A percentile compares a stretch with the other conserved stretches of the same genome.
These are phyloP conservation scores for Chromoteleia sp. DNA, from an alignment of 2,888 invertebrate species.

Conservation along the genomic window DNA sequence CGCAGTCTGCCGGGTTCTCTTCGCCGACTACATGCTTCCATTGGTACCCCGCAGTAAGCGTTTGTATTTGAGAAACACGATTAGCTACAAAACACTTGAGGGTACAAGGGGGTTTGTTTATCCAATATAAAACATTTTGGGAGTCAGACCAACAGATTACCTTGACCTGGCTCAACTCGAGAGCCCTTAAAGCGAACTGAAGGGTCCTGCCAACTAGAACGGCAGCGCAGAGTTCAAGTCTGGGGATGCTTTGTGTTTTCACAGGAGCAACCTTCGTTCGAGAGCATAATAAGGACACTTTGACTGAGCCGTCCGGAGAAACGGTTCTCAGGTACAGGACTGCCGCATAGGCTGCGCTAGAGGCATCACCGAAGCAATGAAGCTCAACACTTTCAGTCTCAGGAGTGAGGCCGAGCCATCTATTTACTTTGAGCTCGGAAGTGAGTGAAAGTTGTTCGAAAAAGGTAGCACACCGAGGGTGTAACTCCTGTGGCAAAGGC, in stretches of 20 bases:
- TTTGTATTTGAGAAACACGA: constrained; percentile 58
- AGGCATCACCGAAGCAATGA: constrained; percentile 67
- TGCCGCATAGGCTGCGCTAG: constrained; percentile 61
- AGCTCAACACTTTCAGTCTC: not conserved
- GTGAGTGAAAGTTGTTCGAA: not conserved
- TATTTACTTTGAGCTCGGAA: not conserved
- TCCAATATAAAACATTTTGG: constrained; percentile 36
- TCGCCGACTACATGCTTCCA: no score
- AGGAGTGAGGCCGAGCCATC: not conserved
- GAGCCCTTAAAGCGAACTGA: no score
- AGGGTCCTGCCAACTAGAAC: not conserved
- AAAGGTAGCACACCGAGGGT: not conserved
- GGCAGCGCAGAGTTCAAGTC: constrained; percentile 62
- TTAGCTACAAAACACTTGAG: constrained; percentile 67
- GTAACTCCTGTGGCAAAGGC: not conserved
- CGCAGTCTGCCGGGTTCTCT: no score
- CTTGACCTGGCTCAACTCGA: no score
- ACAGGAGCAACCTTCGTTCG: constrained; percentile 57
- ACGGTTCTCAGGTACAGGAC: constrained; percentile 19
- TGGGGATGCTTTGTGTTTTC: constrained; percentile 42
- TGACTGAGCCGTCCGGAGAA: not conserved
- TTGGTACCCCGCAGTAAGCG: no score
- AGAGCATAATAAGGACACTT: constrained; percentile 23
- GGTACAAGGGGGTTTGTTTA: constrained; percentile 1
- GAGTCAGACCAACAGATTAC: constrained; percentile 8